Evolutionary conservation across 30 jellyfish, hydroid and myxozoan genomes (phyloP), one percentile per base, ranked within the genome.

Genomic region (Morbakka virulenta): DNA sequence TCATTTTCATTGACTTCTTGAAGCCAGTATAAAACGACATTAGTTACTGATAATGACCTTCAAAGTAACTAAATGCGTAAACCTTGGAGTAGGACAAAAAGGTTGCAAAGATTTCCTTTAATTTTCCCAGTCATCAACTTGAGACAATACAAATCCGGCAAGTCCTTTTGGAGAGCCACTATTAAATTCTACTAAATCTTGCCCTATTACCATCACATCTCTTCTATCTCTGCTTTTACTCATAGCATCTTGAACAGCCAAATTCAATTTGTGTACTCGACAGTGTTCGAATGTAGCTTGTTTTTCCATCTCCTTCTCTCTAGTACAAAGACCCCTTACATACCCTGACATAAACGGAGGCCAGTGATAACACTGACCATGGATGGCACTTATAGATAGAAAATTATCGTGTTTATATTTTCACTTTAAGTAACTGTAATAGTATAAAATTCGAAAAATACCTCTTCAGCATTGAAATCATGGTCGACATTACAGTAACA

Each of bases 341-440:
- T n/a, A n/a, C n/a, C 88, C 88, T 62, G 80, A 35, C 28, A 77
- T 80, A 77, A n/a, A n/a, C n/a, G n/a, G 25, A 72, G 36, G 80
- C 80, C 81, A 79, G 30, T 64, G 72, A 77, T 77, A 77, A 49
- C 80, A 77, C 35, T 77, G 80, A 51, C 88, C 80, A n/a, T n/a
- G n/a, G n/a, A 21, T 80, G 24, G 52, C 80, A 77, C 32, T 63
- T 62, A 61, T 61, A 32, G 34, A 77, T 77, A 28, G 33, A 69
- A 6, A 62, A 3, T 21, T 28, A 77, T 36, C 2, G 72, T 29
- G 32, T 62, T 62, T 17, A 77, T 33, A 27, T 48, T 33, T 3
- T 77, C 80, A 64, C 72, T 62, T 63, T 79, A 32, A 35, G 88
- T 77, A 9, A 20, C 35, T 50, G 72, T 33, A 64, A 80, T 77